phyloP scores from a whole-genome alignment of 2,797 vertebrate genomes.

The Lutjanus argentimaculatus region DNA sequence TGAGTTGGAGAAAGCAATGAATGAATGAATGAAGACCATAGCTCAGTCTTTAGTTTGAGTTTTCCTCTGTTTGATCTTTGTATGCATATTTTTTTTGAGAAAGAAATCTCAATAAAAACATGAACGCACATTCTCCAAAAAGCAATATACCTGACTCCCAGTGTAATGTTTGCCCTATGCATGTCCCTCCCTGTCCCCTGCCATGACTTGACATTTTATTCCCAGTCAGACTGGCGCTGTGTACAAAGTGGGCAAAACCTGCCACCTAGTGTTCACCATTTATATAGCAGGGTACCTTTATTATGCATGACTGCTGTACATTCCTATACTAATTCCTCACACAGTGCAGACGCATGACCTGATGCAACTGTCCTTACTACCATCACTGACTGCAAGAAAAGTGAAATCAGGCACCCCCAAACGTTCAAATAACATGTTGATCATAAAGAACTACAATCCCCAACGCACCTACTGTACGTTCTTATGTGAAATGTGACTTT shows the following conservation, averaged over 20 bases:
- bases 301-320: conserved; percentile 77
- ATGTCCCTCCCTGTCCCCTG: conserved; percentile 60
- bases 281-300: conserved; percentile 67
- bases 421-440: conserved; percentile 4
- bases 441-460: conserved; percentile 18
- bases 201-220: conserved; percentile 71
- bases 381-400: background rate
- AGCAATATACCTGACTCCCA: conserved; percentile 71
- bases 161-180: conserved; percentile 64
- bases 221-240: conserved; percentile 39
- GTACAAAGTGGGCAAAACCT: conserved; percentile 59
- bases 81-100: conserved; percentile 39
- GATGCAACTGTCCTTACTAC: conserved; percentile 43
- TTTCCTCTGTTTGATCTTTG: conserved; percentile 15
- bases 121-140: conserved; percentile 64
- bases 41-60: conserved; percentile 17
- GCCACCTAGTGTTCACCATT: conserved; percentile 69
- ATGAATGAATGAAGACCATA: background rate
- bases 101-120: conserved; percentile 22
- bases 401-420: conserved; percentile 10
- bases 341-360: conserved; percentile 52
- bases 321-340: conserved; percentile 36
- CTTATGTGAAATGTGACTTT: conserved; percentile 50
- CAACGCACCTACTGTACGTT: conserved; percentile 17
- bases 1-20: background rate